Percentiles rank a stretch among this genome's conserved stretches.
Evolutionary conservation across 2,113 vertebrate species (phyloP).

Genomic region (Corydoras sp.): DNA sequence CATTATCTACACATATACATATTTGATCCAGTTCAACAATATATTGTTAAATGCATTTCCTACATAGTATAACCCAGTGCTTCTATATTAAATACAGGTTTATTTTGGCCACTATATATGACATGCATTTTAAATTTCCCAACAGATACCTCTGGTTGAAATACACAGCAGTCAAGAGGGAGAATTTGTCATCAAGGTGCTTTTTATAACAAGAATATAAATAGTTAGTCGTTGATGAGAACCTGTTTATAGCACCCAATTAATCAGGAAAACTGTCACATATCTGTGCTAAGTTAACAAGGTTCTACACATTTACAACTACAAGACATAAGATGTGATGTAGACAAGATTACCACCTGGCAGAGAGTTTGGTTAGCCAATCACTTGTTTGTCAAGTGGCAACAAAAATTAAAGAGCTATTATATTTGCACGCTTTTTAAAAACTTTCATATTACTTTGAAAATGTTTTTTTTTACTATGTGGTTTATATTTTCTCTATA

Average conservation of each 20-base stretch:
- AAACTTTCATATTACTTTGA: no score
- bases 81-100: conserved; percentile 6
- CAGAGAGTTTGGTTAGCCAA: no score
- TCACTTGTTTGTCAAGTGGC: no score
- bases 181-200: conserved; percentile 15
- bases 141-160: conserved; percentile 34
- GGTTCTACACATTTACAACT: conserved; percentile 32
- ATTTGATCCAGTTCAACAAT: no score
- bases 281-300: conserved; percentile 53
- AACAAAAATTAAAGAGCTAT: no score
- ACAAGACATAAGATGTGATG: background rate
- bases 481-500: no score
- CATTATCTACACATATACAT: conserved; percentile 16
- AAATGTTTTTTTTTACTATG: no score
- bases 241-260: conserved; percentile 70
- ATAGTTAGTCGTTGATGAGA: conserved; percentile 69
- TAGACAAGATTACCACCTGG: no score
- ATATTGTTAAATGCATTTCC: no score
- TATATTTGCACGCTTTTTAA: no score
- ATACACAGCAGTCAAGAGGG: conserved; percentile 17
- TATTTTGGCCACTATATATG: conserved; percentile 26
- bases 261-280: conserved; percentile 65
- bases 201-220: conserved; percentile 62
- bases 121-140: conserved; percentile 20
- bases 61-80: no score